Base-by-base conservation (phyloP, 2,888 invertebrate species). In the Formica aserva region DNA sequence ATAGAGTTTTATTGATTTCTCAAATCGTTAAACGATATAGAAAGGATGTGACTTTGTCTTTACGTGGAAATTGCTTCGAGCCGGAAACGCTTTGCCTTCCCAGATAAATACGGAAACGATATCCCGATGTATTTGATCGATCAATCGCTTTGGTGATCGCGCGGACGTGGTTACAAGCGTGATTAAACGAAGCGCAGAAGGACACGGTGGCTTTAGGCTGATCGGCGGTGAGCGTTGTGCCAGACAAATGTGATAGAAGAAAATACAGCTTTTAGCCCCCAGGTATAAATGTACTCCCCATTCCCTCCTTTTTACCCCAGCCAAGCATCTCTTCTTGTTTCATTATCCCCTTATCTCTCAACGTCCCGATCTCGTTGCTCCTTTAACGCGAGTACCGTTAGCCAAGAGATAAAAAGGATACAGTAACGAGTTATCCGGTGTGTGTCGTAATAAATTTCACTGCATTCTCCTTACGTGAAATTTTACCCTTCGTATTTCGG, bases 221-320 rank as follows among this genome's bases (percentile, higher is more conserved):
- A 85, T 91, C 87, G 90, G 67, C 88, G 89, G 72, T 78, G 72
- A 87, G 91, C 88, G 90, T 88, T 88, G 87, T 92, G 89, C 90
- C 82, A 89, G 72, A 89, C 78, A 80, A 69, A 72, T 80, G 45
- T 74, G 38, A 38, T 55, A 84, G 82, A 88, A 65, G 82, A 85
- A 88, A 75, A 57, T 86, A 67, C 52, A 89, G 86, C 88, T 86
- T 67, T 86, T 83, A 89, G 82, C 84, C 81, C 83, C 87, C 76
- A 48, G 35, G 35, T 45, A 26, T 26, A 9, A 48, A 62, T 81
- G 52, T 87, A 72, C 66, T 76, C 78, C 35, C 3, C 18, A 11
- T 75, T 88, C 66, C 85, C 22, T 77, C 26, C 60, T 66, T 41
- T 88, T 88, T 88, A 45, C 66, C 72, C 76, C 72, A 82, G 88